Percentiles rank a stretch among this genome's conserved stretches.
Evolutionary conservation across 2,888 invertebrate genomes (phyloP).

Genomic region (Sarcophaga rosellei): DNA sequence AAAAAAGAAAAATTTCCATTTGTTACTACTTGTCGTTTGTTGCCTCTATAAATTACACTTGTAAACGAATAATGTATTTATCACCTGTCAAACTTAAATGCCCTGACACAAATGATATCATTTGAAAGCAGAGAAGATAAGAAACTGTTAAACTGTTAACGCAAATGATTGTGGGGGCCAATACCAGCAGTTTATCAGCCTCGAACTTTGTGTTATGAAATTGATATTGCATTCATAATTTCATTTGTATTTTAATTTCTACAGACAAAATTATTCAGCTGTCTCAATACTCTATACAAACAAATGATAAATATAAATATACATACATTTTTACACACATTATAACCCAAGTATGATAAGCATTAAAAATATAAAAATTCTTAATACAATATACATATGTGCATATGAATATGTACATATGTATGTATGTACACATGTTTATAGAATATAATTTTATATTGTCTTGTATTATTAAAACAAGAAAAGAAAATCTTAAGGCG

Average conservation of each 20-base stretch:
- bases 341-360: neutral
- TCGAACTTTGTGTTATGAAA: constrained; percentile 61
- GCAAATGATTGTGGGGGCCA: too few species aligned
- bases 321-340: too few species aligned
- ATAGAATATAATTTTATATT: neutral
- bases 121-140: neutral
- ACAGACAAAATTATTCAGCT: neutral
- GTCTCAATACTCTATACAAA: constrained; percentile 17
- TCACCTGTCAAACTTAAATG: constrained; percentile 7
- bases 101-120: neutral
- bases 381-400: neutral
- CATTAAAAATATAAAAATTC: neutral
- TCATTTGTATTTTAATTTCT: constrained; percentile 3
- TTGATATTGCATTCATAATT: constrained; percentile 51
- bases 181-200: constrained; percentile 46
- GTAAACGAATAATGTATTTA: neutral
- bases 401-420: neutral
- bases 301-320: neutral
- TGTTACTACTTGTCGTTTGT: too few species aligned
- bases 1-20: too few species aligned
- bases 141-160: neutral
- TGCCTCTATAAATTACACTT: too few species aligned
- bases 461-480: too few species aligned
- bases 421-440: neutral
- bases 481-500: neutral